phyloP scores from a whole-genome alignment of 2,888 invertebrate genomes.

The Hydrotaea cyrtoneurina region DNA sequence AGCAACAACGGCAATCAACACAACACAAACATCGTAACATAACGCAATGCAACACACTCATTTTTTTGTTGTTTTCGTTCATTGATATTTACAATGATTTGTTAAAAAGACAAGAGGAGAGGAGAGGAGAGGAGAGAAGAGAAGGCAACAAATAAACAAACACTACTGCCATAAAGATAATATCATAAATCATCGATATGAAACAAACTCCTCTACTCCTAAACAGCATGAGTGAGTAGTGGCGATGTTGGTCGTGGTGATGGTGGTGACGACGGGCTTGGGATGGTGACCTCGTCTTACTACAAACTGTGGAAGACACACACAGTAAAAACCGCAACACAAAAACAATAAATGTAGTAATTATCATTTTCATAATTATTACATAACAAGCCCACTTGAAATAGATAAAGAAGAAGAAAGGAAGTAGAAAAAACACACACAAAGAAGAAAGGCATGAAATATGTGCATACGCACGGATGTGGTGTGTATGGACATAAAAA shows the following conservation, averaged over 20 bases:
- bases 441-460: constrained; percentile 44
- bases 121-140: too few species aligned
- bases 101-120: neutral
- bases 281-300: constrained; percentile 43
- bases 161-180: constrained; percentile 28
- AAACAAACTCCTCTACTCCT: constrained; percentile 24
- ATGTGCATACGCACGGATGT: neutral
- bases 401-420: constrained; percentile 42
- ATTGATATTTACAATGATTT: constrained; percentile 35
- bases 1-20: constrained; percentile 46
- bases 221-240: constrained; percentile 57
- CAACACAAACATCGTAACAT: neutral
- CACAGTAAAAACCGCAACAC: constrained; percentile 32
- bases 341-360: constrained; percentile 49
- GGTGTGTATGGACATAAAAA: constrained; percentile 50
- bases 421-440: constrained; percentile 31
- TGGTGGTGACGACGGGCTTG: neutral
- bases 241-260: neutral
- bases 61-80: too few species aligned
- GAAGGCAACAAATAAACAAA: neutral
- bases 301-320: neutral
- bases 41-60: neutral
- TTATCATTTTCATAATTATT: constrained; percentile 70
- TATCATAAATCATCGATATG: constrained; percentile 58
- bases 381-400: constrained; percentile 69